Conservation (phyloP, 1,140 invertebrate species). For the Brachionus asplanchnoidis region DNA sequence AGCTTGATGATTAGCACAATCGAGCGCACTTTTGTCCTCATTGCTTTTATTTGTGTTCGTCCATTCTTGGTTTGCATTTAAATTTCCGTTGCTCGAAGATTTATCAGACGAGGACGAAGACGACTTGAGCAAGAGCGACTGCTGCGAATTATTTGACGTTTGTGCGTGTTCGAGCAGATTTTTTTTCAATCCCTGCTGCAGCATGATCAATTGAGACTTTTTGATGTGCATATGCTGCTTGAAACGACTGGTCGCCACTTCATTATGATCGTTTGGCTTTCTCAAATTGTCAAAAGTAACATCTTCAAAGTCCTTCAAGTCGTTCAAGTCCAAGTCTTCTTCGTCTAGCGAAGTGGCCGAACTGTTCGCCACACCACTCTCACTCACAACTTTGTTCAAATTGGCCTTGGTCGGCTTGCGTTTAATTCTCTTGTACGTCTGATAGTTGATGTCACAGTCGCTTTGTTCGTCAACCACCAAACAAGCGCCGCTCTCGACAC, state of each 20-base stretch:
- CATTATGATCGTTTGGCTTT: neutral
- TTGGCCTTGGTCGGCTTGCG: neutral
- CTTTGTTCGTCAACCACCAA: neutral
- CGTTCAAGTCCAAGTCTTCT: conserved; percentile 31
- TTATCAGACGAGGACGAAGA: conserved; percentile 3
- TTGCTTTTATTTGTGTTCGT: neutral
- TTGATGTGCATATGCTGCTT: neutral
- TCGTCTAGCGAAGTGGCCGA: conserved; percentile 31
- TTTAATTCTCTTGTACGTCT: neutral
- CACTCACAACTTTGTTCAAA: neutral
- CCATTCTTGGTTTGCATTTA: neutral
- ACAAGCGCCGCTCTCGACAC: neutral
- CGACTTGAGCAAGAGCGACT: neutral
- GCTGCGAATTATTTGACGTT: neutral
- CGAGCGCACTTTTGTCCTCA: no score
- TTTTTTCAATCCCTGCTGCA: neutral
- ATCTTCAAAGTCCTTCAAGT: conserved; percentile 39
- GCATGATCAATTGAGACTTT: neutral
- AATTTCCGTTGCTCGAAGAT: neutral
- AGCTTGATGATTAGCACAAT: neutral
- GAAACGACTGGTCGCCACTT: neutral
- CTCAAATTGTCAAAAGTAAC: conserved; percentile 36
- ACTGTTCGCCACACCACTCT: neutral
- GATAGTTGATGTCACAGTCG: neutral
- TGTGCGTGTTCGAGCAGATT: neutral